These are phyloP conservation scores for Diplazon laetatorius DNA, from an alignment of 2,888 invertebrate genomes.

Conservation along the genomic window DNA sequence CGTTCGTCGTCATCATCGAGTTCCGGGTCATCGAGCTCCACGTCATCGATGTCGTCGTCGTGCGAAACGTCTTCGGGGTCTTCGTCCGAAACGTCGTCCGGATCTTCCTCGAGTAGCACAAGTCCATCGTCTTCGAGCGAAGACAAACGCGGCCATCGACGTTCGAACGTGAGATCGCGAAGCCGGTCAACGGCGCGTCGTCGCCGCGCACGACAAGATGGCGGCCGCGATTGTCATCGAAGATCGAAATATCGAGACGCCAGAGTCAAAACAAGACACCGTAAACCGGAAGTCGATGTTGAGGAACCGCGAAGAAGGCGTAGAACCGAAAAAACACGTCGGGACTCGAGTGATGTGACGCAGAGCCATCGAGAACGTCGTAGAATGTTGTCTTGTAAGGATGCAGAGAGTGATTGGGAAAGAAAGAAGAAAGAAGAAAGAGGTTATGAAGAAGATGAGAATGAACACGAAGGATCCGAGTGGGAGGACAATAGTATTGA, in stretches of 20 bases:
- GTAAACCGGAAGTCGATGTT: neutral
- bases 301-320: neutral
- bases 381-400: no score
- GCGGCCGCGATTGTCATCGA: neutral
- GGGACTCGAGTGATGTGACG: neutral
- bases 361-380: no score
- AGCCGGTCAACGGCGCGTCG: neutral
- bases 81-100: neutral
- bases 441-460: no score
- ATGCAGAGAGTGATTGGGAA: no score
- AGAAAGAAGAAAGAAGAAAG: no score
- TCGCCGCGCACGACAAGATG: neutral
- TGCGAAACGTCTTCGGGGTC: neutral
- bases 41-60: neutral
- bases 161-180: neutral
- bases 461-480: no score
- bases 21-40: neutral
- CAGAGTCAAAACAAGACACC: neutral
- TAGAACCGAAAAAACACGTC: neutral
- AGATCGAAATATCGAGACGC: neutral
- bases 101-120: neutral
- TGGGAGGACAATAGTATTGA: no score
- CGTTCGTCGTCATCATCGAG: conserved; percentile 20
- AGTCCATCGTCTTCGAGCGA: conserved; percentile 8
- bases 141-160: conserved; percentile 13